Conservation (phyloP, 2,888 invertebrate species). For the Dyspetes luteomarginatus region DNA sequence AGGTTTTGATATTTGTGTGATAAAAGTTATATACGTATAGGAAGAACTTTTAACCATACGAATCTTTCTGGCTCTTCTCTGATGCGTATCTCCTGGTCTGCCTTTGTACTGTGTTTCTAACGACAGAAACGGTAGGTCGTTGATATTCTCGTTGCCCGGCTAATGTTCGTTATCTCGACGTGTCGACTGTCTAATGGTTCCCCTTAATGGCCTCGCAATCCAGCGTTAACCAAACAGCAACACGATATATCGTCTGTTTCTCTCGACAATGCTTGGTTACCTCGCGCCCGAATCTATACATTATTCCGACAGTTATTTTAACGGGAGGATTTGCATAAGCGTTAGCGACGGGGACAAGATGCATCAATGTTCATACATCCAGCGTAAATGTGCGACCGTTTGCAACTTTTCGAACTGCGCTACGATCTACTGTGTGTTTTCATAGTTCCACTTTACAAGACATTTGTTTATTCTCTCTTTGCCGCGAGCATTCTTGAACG, state of each 20-base stretch:
- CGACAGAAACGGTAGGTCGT: conserved; percentile 71
- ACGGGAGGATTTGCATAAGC: conserved; percentile 67
- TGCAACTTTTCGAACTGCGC: no score
- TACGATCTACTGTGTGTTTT: no score
- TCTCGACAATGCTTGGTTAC: conserved; percentile 71
- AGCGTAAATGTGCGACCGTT: conserved; percentile 1
- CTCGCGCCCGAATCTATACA: conserved; percentile 71
- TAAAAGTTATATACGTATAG: conserved; percentile 27
- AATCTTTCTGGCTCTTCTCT: conserved; percentile 48
- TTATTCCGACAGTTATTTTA: conserved; percentile 80
- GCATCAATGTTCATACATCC: conserved; percentile 25
- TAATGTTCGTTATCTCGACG: conserved; percentile 83
- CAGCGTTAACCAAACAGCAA: conserved; percentile 67
- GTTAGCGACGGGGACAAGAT: conserved; percentile 33
- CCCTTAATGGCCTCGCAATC: conserved; percentile 77
- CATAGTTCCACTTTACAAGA: background rate
- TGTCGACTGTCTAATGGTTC: conserved; percentile 83
- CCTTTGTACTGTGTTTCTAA: conserved; percentile 70
- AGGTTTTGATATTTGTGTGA: conserved; percentile 61
- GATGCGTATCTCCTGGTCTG: conserved; percentile 55
- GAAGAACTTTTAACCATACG: conserved; percentile 39
- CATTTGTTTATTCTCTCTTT: background rate
- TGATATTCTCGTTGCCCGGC: conserved; percentile 72
- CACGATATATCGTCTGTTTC: conserved; percentile 81
- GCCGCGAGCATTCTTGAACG: no score